Base-by-base conservation (phyloP, 2,888 invertebrate genomes). In the Torymus tubicola region DNA sequence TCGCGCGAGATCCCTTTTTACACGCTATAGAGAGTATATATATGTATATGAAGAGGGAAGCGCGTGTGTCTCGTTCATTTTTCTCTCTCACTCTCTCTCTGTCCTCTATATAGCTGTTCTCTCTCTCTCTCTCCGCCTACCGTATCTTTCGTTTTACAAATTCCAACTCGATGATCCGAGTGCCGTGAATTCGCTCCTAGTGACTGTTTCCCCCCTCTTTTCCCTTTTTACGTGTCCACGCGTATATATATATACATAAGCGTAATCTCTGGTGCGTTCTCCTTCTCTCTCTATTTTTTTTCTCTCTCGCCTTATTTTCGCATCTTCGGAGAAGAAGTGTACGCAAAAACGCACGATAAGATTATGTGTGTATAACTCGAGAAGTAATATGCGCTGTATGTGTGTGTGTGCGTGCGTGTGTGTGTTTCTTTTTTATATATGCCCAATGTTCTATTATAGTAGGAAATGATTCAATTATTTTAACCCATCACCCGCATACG, bases 41-140 rank as follows among this genome's bases (percentile, higher is more conserved):
- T 69, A 55, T 24, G 60, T 72, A 14, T 31, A 77, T 57, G 71
- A 55, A 78, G 60, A 60, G 42, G 64, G 60, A 78, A 60, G 58
- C 55, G 68, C 68, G 68, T 77, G 72, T 81, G 24, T 74, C 55
- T 80, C 76, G 24, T 74, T 21, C 50, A 69, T 31, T 64, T 73
- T 72, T 53, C 73, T 63, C 53, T 64, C 55, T 60, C 67, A 8
- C 60, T 14, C 42, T 63, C 55, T 52, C 21, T 31, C 11, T 61
- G 61, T 18, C 63, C 3, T 3, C 73, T 63, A 21, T 21, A 21
- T 21, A 21, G 21, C 21, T 21, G 21, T 31, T 63, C 61, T 60
- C 67, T 12, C 53, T 13, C 53, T 63, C 53, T 63, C 50, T 31
- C 4, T 31, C 68, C 42, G 42, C 8, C 10, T 42, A 8, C 5